Percentiles rank a stretch among this genome's conserved stretches.
Evolutionary conservation across 2,113 vertebrate genomes (phyloP).

Genomic region (Chiloscyllium plagiosum): DNA sequence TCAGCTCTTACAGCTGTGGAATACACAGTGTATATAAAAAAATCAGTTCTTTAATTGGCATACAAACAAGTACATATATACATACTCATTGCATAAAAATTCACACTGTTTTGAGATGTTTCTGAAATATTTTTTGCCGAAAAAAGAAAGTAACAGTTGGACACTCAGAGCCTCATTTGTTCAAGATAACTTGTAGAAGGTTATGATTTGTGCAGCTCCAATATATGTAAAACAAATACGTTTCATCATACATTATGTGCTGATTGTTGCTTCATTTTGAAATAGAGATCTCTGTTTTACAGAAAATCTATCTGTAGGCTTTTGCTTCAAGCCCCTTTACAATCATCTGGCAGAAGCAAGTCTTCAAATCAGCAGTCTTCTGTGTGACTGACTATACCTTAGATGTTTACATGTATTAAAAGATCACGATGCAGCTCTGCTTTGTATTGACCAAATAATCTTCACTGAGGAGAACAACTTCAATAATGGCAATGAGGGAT

Average conservation of each 20-base stretch:
- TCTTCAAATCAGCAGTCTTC: neutral
- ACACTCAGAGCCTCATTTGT: too few relatives aligned
- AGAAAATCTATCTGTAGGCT: neutral
- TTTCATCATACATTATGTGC: neutral
- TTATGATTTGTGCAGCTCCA: neutral
- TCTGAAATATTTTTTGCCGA: neutral
- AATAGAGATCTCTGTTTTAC: neutral
- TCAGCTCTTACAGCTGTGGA: slow-evolving; percentile 85
- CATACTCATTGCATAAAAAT: neutral
- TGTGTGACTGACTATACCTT: neutral
- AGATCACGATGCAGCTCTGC: neutral
- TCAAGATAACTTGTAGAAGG: neutral
- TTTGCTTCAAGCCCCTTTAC: neutral
- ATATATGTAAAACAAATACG: neutral
- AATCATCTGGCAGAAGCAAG: neutral
- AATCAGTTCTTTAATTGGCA: neutral
- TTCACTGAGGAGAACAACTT: neutral
- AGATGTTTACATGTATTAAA: neutral
- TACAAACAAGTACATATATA: neutral
- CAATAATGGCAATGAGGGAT: neutral
- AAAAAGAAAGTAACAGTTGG: neutral
- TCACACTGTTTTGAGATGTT: neutral
- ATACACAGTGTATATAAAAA: neutral
- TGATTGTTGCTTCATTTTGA: neutral
- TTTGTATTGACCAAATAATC: neutral